Conservation (phyloP, 2,113 vertebrate genomes). For the Tragelaphus strepsiceros region DNA sequence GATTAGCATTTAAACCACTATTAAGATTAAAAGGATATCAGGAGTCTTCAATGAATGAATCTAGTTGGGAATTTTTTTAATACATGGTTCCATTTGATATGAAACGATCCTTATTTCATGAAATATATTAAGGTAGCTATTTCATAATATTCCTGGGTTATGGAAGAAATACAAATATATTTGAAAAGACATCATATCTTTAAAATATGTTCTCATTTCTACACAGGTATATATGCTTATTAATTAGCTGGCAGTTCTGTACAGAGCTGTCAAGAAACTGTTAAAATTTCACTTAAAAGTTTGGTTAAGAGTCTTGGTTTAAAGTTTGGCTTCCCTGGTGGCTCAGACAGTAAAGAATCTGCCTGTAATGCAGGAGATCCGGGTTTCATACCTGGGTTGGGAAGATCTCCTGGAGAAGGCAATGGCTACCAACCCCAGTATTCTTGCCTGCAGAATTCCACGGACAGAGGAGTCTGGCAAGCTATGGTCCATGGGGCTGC, state of each 20-base stretch:
- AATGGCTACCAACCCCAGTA: neutral
- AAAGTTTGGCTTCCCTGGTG: neutral
- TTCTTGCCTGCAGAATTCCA: neutral
- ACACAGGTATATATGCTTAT: neutral
- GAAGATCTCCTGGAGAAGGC: neutral
- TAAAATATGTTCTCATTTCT: neutral
- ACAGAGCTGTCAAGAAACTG: neutral
- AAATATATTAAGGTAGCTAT: neutral
- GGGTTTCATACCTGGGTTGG: neutral
- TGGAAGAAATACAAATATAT: neutral
- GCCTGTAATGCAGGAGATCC: neutral
- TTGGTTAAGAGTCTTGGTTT: neutral
- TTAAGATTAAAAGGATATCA: neutral
- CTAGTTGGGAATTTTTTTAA: neutral
- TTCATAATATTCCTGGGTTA: neutral
- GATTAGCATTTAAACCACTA: neutral
- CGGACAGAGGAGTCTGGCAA: neutral
- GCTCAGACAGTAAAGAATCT: neutral
- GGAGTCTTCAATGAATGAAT: neutral
- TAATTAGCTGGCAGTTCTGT: neutral
- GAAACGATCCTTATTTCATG: neutral
- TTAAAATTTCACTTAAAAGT: neutral
- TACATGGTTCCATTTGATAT: neutral
- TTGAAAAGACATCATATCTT: neutral
- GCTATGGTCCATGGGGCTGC: neutral